Base-by-base conservation (phyloP, 2,797 vertebrate genomes). In the Hypotaenidia philippensis region DNA sequence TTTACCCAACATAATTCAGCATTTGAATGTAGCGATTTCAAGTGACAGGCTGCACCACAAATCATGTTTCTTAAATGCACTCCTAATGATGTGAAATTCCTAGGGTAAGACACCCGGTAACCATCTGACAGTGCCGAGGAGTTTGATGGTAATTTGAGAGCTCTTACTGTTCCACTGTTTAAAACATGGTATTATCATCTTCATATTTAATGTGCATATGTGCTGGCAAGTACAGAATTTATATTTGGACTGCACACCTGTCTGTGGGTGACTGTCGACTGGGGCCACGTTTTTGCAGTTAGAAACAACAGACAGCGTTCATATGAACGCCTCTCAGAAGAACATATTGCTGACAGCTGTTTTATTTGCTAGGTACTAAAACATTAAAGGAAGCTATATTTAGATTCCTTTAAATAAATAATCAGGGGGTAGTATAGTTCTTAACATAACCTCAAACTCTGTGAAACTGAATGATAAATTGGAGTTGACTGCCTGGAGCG, bases 311-410 rank as follows among this genome's bases (percentile, higher is more conserved):
- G 80, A 22, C 55, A 21, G 38, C 77, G 41, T 53, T 92, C 70
- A 14, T 27, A 11, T 34, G 44, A 96, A 87, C 1, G 11, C 6
- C 61, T 90, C 75, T 92, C 56, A 53, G 61, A 92, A 94, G 78
- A 97, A 92, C 92, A 96, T 79, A 83, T 82, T 97, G 85, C 87
- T 81, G 91, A 78, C 95, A 97, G 95, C 87, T 97, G 96, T 92
- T 94, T 83, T 83, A 87, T 89, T 94, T 21, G 3, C 69, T 84
- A 89, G 63, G 40, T 86, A 89, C 53, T 57, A 89, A 87, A 94
- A 83, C 66, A 81, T 89, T 88, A 49, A 85, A 96, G 96, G 66
- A 71, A 88, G 53, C 22, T 93, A 74, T 96, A 92, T 95, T 96
- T 97, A 89, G 88, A 78, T 91, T 92, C 13, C 53, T 91, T 94